phyloP scores from a whole-genome alignment of 2,888 invertebrate species.

The Bruchidius siliquastri region DNA sequence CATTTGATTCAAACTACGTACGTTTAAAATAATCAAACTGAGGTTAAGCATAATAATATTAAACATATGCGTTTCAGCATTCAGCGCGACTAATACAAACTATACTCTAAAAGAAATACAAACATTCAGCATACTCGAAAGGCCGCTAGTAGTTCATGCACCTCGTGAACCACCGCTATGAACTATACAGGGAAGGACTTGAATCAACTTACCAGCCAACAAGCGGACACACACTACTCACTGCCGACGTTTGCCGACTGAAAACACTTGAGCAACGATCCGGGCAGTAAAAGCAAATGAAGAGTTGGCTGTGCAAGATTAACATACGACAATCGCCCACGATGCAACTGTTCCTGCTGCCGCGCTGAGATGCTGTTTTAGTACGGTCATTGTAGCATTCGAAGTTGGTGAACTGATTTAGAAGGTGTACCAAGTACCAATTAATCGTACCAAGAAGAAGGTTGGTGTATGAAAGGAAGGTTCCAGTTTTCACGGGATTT shows the following conservation, averaged over 20 bases:
- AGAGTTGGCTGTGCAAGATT: background rate
- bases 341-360: background rate
- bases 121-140: background rate
- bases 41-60: too few relatives aligned
- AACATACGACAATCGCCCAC: background rate
- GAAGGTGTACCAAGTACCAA: constrained; percentile 8
- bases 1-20: too few relatives aligned
- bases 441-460: too few relatives aligned
- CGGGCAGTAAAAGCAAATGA: background rate
- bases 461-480: too few relatives aligned
- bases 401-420: constrained; percentile 2
- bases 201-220: background rate
- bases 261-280: background rate
- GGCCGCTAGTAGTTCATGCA: background rate
- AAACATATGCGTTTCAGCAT: too few relatives aligned
- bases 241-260: background rate
- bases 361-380: background rate
- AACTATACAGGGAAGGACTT: background rate
- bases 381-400: background rate
- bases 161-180: background rate
- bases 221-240: background rate
- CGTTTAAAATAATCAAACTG: too few relatives aligned
- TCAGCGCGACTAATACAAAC: too few relatives aligned
- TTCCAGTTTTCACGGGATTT: too few relatives aligned
- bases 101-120: background rate